Percentiles rank a stretch among this genome's conserved stretches.
phyloP scores from a whole-genome alignment of 2,888 invertebrate species.

The Calephelis perditalis region DNA sequence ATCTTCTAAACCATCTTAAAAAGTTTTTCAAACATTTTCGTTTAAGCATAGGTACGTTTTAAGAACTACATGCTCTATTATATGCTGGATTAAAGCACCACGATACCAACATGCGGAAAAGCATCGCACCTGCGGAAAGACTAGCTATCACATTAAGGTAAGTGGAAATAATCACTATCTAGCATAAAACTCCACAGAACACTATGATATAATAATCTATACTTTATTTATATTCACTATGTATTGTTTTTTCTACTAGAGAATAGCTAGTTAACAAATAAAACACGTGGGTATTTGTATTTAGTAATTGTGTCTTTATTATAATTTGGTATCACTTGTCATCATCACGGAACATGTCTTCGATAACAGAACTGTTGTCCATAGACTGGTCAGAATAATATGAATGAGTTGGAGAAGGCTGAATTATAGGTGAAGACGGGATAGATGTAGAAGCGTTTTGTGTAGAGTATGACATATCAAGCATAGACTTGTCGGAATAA shows the following conservation, averaged over 20 bases:
- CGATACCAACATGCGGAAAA: conserved; percentile 34
- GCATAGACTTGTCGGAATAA: conserved; percentile 31
- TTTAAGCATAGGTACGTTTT: conserved; percentile 33
- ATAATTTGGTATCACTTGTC: conserved; percentile 32
- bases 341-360: conserved; percentile 34
- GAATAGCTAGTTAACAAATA: conserved; percentile 33
- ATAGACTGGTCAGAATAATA: conserved; percentile 24
- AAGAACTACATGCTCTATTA: conserved; percentile 34
- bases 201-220: conserved; percentile 28
- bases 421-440: conserved; percentile 31
- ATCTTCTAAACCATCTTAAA: conserved; percentile 31
- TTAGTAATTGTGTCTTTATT: conserved; percentile 29
- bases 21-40: conserved; percentile 35
- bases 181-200: conserved; percentile 30
- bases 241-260: conserved; percentile 20
- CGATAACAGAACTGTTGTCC: conserved; percentile 33
- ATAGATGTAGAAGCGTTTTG: conserved; percentile 28
- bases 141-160: conserved; percentile 33
- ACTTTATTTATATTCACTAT: conserved; percentile 19
- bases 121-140: conserved; percentile 33
- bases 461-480: conserved; percentile 34
- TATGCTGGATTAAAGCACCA: conserved; percentile 34
- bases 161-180: conserved; percentile 25
- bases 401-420: conserved; percentile 31
- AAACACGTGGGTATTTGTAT: conserved; percentile 33